A percentile compares a stretch with the other conserved stretches of the same genome.
Evolutionary conservation across 2,113 vertebrate species (phyloP).

Genomic region (Otocyon megalotis): DNA sequence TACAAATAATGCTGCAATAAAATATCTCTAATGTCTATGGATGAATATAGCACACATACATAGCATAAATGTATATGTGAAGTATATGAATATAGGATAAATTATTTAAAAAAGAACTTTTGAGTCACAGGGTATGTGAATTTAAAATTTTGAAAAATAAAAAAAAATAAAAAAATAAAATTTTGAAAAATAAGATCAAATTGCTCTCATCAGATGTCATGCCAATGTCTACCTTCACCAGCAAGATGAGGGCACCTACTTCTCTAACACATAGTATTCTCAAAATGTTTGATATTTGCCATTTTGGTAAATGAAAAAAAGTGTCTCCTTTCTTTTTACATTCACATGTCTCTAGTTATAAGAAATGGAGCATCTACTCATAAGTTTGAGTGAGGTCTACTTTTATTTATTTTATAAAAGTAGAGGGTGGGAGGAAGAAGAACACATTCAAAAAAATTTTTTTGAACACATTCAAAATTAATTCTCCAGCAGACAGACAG

Average conservation of each 20-base stretch:
- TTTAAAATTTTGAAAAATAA: neutral
- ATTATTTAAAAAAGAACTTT: neutral
- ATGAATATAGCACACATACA: too few species aligned
- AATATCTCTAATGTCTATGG: neutral
- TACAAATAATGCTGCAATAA: neutral
- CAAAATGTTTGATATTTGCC: neutral
- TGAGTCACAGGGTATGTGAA: neutral
- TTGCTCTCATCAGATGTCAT: neutral
- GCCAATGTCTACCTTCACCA: neutral
- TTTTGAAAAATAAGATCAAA: neutral
- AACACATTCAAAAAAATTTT: conserved; percentile 87
- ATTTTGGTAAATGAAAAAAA: neutral
- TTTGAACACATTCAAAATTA: conserved; percentile 91
- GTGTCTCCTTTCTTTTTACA: neutral
- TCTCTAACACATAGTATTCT: neutral
- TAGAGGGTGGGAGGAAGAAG: neutral
- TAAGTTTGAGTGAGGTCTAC: neutral
- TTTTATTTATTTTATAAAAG: neutral
- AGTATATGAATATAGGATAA: neutral
- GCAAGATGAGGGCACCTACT: neutral
- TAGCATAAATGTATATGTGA: neutral
- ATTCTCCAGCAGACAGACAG: conserved; percentile 92
- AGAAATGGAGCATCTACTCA: neutral
- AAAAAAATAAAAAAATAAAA: too few species aligned
- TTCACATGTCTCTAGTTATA: neutral